Base-by-base conservation (phyloP, 2,888 invertebrate genomes). In the Ceriagrion tenellum region DNA sequence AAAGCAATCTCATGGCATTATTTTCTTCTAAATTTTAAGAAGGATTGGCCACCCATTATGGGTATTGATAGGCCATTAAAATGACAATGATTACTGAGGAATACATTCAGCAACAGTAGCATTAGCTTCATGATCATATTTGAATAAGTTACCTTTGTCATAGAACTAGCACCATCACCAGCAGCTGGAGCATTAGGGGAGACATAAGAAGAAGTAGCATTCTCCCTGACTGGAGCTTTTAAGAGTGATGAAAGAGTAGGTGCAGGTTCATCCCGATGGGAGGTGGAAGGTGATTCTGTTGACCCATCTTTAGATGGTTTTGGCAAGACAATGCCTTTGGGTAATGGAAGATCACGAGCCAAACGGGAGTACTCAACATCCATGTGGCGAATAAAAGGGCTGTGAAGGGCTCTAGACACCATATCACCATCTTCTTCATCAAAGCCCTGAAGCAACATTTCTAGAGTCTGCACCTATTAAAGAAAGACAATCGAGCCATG, bases 341-440 rank as follows among this genome's bases (percentile, higher is more conserved):
- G 98, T 96, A 98, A 96, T 59, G 98, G 98, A 97, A 98, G 97
- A 96, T 98, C 98, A 96, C 98, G 97, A 13, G 98, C 98, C 95
- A 98, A 97, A 96, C 98, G 97, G 0, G 99, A 98, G 96, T 99
- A 99, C 96, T 99, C 99, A 16, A 99, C 98, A 97, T 99, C 99
- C 99, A 99, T 99, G 96, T 98, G 98, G 96, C 98, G 98, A 95
- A 99, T 99, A 96, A 99, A 99, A 0, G 99, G 98, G 96, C 98
- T 98, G 95, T 98, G 98, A 1, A 99, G 97, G 0, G 99, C 99
- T 89, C 97, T 97, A 96, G 97, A 97, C 0, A 98, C 98, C n/a
- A 98, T 97, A 89, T 99, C 98, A 0, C 98, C 97, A 97, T 99
- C 99, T 96, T 99, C 98, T 96, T 99, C 99, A 96, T 99, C 99